Evolutionary conservation across 2,888 invertebrate genomes (phyloP).

Genomic region (Rhingia rostrata): DNA sequence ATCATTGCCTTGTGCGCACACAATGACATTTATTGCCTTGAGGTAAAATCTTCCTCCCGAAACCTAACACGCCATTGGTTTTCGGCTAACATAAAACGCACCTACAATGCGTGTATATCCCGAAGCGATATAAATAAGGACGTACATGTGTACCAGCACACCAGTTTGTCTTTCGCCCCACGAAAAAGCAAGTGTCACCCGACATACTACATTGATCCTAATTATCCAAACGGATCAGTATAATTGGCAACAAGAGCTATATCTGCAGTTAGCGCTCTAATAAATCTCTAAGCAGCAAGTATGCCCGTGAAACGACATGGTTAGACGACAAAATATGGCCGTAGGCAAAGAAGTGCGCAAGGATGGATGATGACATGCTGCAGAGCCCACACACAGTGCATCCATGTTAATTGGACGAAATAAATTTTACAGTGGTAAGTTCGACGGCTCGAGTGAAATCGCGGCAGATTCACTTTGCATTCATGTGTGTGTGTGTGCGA

Average conservation of each 20-base stretch:
- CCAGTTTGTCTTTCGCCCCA: conserved; percentile 30
- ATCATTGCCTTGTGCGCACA: conserved; percentile 18
- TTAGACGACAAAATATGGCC: conserved; percentile 37
- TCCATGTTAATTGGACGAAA: conserved; percentile 63
- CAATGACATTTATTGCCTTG: conserved; percentile 28
- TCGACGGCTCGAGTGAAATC: background rate
- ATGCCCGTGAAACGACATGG: background rate
- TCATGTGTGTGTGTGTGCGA: background rate
- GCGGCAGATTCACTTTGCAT: background rate
- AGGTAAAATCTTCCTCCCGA: background rate
- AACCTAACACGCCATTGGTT: conserved; percentile 21
- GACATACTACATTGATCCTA: conserved; percentile 65
- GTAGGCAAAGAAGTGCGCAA: conserved; percentile 34
- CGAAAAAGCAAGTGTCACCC: conserved; percentile 56
- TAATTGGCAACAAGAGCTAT: conserved; percentile 67
- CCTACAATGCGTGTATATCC: background rate
- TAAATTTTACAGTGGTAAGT: conserved; percentile 36
- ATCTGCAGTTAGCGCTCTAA: conserved; percentile 49
- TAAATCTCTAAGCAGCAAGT: conserved; percentile 50
- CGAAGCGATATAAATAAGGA: conserved; percentile 21
- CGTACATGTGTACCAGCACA: conserved; percentile 1
- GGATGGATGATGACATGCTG: conserved; percentile 18
- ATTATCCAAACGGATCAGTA: conserved; percentile 70
- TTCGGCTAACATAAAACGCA: conserved; percentile 2
- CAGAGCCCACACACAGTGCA: conserved; percentile 26